Evolutionary conservation across 1,140 invertebrate genomes (phyloP).

Genomic region (Ridgeia piscesae): DNA sequence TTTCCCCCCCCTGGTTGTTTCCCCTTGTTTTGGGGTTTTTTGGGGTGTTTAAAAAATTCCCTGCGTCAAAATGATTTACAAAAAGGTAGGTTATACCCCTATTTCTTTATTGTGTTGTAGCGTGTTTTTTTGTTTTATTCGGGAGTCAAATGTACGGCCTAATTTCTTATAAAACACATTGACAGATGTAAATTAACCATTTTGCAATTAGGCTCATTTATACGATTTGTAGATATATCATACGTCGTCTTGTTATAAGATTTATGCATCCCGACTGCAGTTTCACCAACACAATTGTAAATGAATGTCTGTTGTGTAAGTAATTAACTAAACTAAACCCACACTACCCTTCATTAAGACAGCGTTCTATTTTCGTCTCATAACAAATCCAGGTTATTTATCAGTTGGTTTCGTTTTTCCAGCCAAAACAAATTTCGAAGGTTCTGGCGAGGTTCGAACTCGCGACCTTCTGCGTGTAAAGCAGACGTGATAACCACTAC

Average conservation of each 20-base stretch:
- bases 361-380: background rate
- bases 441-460: conserved; percentile 21
- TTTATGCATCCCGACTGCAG: background rate
- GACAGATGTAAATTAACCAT: background rate
- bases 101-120: background rate
- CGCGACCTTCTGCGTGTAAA: conserved; percentile 23
- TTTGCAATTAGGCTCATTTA: background rate
- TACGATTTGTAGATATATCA: background rate
- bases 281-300: background rate
- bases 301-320: no score
- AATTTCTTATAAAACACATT: background rate
- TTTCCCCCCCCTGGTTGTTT: background rate
- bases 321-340: no score
- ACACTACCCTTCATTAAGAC: background rate
- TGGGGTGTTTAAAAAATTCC: background rate
- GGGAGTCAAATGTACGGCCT: background rate
- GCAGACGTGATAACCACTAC: conserved; percentile 24
- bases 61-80: no score
- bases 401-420: background rate
- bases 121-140: background rate
- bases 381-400: no score
- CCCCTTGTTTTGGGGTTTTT: no score
- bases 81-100: background rate
- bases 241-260: background rate
- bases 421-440: background rate